These are phyloP conservation scores for Fringilla coelebs DNA, from an alignment of 2,797 vertebrate genomes.

Conservation along the genomic window DNA sequence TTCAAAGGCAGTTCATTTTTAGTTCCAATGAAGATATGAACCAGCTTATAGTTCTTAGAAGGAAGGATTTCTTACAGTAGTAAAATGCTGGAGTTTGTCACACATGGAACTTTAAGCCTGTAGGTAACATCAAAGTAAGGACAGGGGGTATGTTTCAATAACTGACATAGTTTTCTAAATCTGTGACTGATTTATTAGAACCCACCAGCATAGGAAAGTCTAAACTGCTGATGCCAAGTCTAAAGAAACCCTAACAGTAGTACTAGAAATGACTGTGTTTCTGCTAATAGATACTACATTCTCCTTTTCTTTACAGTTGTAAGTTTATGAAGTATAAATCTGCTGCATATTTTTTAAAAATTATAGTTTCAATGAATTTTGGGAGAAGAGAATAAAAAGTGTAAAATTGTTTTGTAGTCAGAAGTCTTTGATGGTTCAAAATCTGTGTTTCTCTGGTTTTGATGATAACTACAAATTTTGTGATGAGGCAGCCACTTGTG, in stretches of 20 bases:
- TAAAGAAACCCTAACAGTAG: not conserved
- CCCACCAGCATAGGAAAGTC: not conserved
- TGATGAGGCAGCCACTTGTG: not conserved
- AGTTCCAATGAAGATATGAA: not conserved
- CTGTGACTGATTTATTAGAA: not conserved
- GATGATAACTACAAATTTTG: not conserved
- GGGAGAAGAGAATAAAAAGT: not conserved
- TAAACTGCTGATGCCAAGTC: not conserved
- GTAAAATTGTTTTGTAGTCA: not conserved
- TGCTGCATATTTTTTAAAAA: not conserved
- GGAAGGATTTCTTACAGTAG: not conserved
- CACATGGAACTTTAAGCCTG: not conserved
- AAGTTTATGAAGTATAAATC: not conserved
- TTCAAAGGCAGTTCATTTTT: not conserved
- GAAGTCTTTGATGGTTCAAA: not conserved
- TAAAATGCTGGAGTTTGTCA: not conserved
- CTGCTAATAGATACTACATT: not conserved
- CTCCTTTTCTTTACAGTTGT: not conserved
- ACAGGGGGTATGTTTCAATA: not conserved
- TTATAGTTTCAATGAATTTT: not conserved
- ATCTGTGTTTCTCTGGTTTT: not conserved
- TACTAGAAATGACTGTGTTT: not conserved
- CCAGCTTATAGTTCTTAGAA: not conserved
- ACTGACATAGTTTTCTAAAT: not conserved
- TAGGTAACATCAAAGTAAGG: not conserved